A percentile compares a stretch with the other conserved stretches of the same genome.
Conservation (phyloP, 1,140 invertebrate genomes). For the Heterodera schachtii region DNA sequence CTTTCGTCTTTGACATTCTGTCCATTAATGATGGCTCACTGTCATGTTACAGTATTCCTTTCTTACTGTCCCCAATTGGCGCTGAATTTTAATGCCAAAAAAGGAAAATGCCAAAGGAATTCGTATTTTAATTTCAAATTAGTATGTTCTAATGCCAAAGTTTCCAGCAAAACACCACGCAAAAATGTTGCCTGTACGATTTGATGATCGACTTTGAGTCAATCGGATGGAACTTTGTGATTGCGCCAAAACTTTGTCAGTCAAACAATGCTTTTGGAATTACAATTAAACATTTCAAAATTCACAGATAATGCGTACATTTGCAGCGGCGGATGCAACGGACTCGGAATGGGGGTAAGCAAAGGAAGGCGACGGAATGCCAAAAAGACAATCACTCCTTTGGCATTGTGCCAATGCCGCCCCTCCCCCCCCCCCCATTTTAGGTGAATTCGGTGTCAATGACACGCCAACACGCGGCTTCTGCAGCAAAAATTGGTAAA, state of each 20-base stretch:
- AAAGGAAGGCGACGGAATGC: neutral
- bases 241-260: constrained; percentile 56
- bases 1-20: neutral
- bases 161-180: constrained; percentile 37
- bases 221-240: constrained; percentile 60
- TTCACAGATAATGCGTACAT: constrained; percentile 56
- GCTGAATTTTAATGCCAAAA: no score
- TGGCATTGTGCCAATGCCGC: neutral
- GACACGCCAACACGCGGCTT: neutral
- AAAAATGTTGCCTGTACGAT: constrained; percentile 58
- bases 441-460: constrained; percentile 10
- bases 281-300: neutral
- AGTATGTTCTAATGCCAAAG: neutral
- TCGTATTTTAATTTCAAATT: no score
- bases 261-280: neutral
- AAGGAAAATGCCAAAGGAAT: no score
- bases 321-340: constrained; percentile 54
- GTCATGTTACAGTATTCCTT: no score
- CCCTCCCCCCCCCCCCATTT: neutral
- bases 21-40: neutral
- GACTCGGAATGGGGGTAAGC: constrained; percentile 1
- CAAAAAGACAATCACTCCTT: neutral
- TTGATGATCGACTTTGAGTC: constrained; percentile 60
- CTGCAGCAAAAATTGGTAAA: constrained; percentile 24
- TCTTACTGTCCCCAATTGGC: no score